phyloP scores from a whole-genome alignment of 2,888 invertebrate species.

The Thymelicus acteon region DNA sequence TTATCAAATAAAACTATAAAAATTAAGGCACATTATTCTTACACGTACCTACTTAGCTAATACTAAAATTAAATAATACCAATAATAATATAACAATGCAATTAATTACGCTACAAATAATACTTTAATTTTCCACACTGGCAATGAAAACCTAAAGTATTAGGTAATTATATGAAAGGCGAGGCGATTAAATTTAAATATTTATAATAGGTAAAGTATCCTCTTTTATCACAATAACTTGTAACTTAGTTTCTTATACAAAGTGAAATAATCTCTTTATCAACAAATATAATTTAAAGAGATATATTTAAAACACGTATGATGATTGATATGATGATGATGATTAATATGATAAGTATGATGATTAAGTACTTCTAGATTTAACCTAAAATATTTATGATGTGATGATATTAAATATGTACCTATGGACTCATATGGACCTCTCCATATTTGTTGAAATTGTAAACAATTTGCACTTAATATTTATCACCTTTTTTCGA shows the following conservation, averaged over 20 bases:
- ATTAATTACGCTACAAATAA: constrained; percentile 11
- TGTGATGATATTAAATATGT: too few relatives aligned
- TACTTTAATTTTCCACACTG: constrained; percentile 12
- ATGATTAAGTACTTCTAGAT: background rate
- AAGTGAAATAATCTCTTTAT: background rate
- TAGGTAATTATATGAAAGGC: constrained; percentile 14
- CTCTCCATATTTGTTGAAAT: too few relatives aligned
- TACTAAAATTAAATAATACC: background rate
- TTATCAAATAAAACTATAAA: background rate
- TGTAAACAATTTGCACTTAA: too few relatives aligned
- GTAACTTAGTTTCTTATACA: background rate
- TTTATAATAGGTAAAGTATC: constrained; percentile 8
- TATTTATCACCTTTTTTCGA: too few relatives aligned
- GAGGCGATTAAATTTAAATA: constrained; percentile 11
- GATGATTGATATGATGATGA: too few relatives aligned
- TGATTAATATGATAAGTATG: too few relatives aligned
- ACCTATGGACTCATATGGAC: too few relatives aligned
- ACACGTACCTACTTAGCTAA: background rate
- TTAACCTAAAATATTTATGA: too few relatives aligned
- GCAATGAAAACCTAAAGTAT: constrained; percentile 1
- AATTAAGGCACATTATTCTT: constrained; percentile 11
- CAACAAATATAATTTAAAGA: background rate
- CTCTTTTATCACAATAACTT: constrained; percentile 36
- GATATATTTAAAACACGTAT: background rate
- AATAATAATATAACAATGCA: background rate